These are phyloP conservation scores for Plestiodon gilberti DNA, from an alignment of 2,113 vertebrate genomes.

Conservation along the genomic window DNA sequence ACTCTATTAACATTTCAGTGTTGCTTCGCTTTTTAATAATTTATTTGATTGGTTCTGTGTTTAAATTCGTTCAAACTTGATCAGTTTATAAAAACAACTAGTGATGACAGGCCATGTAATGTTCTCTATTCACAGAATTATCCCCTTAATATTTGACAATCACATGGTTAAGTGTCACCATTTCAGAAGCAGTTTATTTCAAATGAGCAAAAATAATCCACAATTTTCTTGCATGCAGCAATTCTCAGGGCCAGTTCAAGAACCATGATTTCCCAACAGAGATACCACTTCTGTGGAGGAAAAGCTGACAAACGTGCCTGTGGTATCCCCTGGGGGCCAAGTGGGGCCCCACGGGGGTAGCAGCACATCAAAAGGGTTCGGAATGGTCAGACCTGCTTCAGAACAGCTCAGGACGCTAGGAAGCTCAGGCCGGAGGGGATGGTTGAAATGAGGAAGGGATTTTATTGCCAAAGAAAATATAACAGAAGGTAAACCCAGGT, in stretches of 20 bases:
- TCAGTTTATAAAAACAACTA: not conserved
- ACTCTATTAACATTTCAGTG: too few species aligned
- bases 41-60: not conserved
- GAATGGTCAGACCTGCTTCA: too few species aligned
- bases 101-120: not conserved
- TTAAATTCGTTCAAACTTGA: not conserved
- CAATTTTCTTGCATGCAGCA: not conserved
- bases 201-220: not conserved
- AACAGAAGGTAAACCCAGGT: too few species aligned
- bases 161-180: not conserved
- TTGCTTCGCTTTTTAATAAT: not conserved
- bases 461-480: too few species aligned
- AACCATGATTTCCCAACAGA: not conserved
- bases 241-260: not conserved
- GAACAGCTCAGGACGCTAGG: too few species aligned
- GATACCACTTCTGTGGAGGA: not conserved
- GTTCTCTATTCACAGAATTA: not conserved
- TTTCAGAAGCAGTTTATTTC: not conserved
- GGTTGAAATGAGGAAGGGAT: too few species aligned
- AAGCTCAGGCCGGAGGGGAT: too few species aligned
- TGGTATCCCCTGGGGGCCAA: too few species aligned
- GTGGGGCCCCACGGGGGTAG: too few species aligned
- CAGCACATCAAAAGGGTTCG: too few species aligned
- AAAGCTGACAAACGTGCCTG: not conserved
- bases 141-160: not conserved